phyloP scores from a whole-genome alignment of 2,113 vertebrate species.

The Cheirogaleus medius region DNA sequence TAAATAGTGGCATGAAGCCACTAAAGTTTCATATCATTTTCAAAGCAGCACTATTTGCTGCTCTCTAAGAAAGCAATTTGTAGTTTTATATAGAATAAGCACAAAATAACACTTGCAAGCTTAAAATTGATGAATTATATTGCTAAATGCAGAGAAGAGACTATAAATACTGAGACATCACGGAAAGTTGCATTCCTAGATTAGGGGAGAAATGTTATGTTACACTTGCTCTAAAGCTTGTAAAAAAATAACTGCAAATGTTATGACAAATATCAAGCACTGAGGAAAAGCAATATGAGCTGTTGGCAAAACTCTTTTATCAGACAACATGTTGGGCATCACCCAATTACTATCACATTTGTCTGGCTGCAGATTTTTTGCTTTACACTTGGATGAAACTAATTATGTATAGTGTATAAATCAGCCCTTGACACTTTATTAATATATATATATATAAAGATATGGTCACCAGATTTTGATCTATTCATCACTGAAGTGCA shows the following conservation, averaged over 20 bases:
- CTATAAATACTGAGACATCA: slow-evolving; percentile 13
- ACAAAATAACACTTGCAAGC: background rate
- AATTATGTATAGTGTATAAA: slow-evolving; percentile 36
- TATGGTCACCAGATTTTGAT: slow-evolving; percentile 19
- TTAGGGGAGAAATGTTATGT: background rate
- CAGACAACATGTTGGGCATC: slow-evolving; percentile 32
- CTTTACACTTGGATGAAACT: slow-evolving; percentile 51
- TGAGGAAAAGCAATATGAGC: slow-evolving; percentile 51
- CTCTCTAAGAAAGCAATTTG: slow-evolving; percentile 42
- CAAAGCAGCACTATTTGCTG: background rate
- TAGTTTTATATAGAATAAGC: slow-evolving; percentile 51
- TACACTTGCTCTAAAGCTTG: slow-evolving; percentile 26
- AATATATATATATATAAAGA: background rate
- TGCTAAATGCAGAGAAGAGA: slow-evolving; percentile 20
- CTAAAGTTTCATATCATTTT: background rate
- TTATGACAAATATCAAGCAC: slow-evolving; percentile 60
- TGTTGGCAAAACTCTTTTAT: slow-evolving; percentile 62
- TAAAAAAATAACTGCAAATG: slow-evolving; percentile 48
- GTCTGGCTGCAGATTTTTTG: slow-evolving; percentile 33
- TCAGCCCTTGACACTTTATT: slow-evolving; percentile 22
- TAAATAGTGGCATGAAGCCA: background rate
- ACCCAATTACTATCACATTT: slow-evolving; percentile 53
- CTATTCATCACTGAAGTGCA: background rate
- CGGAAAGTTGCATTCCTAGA: slow-evolving; percentile 10
- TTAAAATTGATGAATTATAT: slow-evolving; percentile 46